phyloP scores from a whole-genome alignment of 2,888 invertebrate genomes.

The Corbicula japonica region DNA sequence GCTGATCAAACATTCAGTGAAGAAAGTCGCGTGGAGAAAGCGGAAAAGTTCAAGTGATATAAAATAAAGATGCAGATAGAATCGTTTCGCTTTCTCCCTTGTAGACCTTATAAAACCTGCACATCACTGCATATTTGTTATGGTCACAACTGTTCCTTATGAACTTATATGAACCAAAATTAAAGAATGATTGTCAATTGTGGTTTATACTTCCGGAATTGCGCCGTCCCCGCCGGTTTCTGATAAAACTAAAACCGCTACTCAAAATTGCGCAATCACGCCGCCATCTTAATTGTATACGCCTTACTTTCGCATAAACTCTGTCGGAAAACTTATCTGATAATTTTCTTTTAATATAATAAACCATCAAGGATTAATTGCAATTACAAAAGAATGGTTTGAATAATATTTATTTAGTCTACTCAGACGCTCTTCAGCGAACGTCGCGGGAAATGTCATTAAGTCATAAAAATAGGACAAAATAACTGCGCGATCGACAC shows the following conservation, averaged over 20 bases:
- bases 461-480: slow-evolving; percentile 33
- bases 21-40: too few species aligned
- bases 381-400: slow-evolving; percentile 54
- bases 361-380: slow-evolving; percentile 58
- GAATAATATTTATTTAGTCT: slow-evolving; percentile 60
- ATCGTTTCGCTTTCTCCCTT: too few species aligned
- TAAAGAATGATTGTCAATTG: too few species aligned
- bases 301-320: slow-evolving; percentile 66
- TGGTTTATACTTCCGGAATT: slow-evolving; percentile 30
- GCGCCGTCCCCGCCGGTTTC: slow-evolving; percentile 21
- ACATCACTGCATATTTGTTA: too few species aligned
- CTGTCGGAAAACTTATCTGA: slow-evolving; percentile 64
- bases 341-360: slow-evolving; percentile 65
- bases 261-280: slow-evolving; percentile 59
- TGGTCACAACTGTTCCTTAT: too few species aligned
- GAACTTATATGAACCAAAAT: too few species aligned
- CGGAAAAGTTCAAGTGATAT: too few species aligned
- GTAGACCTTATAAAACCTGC: too few species aligned
- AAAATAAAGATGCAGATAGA: too few species aligned
- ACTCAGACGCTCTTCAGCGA: slow-evolving; percentile 30
- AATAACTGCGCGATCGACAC: slow-evolving; percentile 15
- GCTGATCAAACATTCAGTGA: too few species aligned
- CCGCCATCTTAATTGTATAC: slow-evolving; percentile 66
- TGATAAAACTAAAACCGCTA: slow-evolving; percentile 37
- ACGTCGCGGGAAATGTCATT: slow-evolving; percentile 14